These are phyloP conservation scores for Sander vitreus DNA, from an alignment of 2,113 vertebrate genomes.

Conservation along the genomic window DNA sequence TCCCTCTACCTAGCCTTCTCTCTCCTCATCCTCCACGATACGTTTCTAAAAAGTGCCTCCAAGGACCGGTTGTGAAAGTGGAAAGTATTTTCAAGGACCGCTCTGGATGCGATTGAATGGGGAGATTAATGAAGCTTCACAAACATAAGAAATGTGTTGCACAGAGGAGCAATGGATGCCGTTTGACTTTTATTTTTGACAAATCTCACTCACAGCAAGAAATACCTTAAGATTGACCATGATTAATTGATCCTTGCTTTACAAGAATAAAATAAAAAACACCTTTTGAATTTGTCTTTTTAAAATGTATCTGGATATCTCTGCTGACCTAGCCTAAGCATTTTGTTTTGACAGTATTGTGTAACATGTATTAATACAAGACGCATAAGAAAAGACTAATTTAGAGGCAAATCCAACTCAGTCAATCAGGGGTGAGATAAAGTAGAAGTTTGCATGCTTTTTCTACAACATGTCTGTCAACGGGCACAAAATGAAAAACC, in stretches of 20 bases:
- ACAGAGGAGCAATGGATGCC: conserved; percentile 46
- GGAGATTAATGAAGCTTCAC: conserved; percentile 77
- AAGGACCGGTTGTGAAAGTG: conserved; percentile 72
- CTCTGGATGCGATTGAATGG: conserved; percentile 67
- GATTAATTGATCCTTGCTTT: conserved; percentile 40
- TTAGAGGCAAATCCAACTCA: conserved; percentile 15
- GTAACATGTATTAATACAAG: background rate
- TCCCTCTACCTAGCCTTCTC: background rate
- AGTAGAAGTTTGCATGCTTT: background rate
- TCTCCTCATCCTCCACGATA: background rate
- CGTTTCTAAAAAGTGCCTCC: conserved; percentile 55
- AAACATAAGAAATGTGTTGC: conserved; percentile 65
- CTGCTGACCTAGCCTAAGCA: background rate
- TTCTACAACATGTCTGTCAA: background rate
- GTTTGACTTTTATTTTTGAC: conserved; percentile 52
- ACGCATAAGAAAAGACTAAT: background rate
- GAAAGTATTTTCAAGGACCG: conserved; percentile 76
- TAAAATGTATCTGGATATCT: background rate
- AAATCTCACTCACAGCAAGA: conserved; percentile 32
- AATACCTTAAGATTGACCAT: conserved; percentile 13
- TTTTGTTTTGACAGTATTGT: background rate
- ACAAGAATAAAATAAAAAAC: background rate
- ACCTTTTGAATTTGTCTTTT: background rate
- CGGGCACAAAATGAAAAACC: background rate
- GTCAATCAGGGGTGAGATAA: background rate